Base-by-base conservation (phyloP, 1,140 invertebrate genomes). In the Sesamia nonagrioides region DNA sequence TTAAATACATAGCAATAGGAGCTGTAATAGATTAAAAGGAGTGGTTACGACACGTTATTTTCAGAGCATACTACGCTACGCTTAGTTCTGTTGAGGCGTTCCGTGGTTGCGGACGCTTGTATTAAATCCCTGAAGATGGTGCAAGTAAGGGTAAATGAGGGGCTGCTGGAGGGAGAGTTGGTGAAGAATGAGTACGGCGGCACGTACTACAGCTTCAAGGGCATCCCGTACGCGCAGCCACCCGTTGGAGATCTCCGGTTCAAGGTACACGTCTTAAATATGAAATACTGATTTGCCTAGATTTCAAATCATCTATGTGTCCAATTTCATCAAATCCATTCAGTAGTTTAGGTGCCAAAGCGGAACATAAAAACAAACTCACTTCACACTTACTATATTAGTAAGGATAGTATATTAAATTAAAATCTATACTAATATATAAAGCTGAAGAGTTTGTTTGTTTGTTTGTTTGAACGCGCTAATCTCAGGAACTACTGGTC, bases 161-260 rank as follows among this genome's bases (percentile, higher is more conserved):
- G 84, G 1, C 2, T 82, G 6, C 61, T 85, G 18, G 82, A 85
- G 18, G 82, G 84, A n/a, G 77, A 78, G 54, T 2, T 60, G 2
- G 13, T 81, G 11, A 17, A 73, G 1, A 85, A 79, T 45, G 40
- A 35, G 40, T 76, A 54, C 17, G 94, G 92, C 2, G 82, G 87
- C n/a, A 78, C 82, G 1, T 96, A 96, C 80, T 96, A 95, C 82
- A 92, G 96, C 8, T 97, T 96, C 76, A 95, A 96, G 1, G 96
- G 96, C 5, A 94, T 97, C 2, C 95, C 95, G 56, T 97, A 96
- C 81, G 96, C 95, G 0, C 95, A 96, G 82, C 89, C 96, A 11
- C 96, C 96, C 0, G 54, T 96, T 0, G 95, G 95, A n/a, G 85
- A 94, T n/a, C 88, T 96, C 0, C 88, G 96, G 54, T 97, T 85